phyloP scores from a whole-genome alignment of 2,888 invertebrate genomes.

The Acanthoscelides obtectus region DNA sequence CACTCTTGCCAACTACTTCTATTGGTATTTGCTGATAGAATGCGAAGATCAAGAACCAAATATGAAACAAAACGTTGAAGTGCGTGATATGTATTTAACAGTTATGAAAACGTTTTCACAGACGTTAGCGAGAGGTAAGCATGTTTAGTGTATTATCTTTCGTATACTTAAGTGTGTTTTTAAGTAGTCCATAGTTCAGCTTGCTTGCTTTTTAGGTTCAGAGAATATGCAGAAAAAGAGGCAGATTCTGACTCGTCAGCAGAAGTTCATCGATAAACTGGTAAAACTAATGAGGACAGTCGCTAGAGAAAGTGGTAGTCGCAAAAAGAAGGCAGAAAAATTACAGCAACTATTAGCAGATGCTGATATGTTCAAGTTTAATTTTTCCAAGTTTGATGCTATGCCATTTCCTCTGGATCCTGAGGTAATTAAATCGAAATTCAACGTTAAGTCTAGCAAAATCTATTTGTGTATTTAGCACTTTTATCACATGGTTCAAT shows the following conservation, averaged over 20 bases:
- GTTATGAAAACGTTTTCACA: constrained; percentile 85
- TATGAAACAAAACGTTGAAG: constrained; percentile 61
- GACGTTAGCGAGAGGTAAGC: constrained; percentile 57
- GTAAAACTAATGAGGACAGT: constrained; percentile 85
- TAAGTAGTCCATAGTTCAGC: no score
- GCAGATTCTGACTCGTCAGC: constrained; percentile 76
- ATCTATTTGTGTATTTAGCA: no score
- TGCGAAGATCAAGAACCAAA: constrained; percentile 81
- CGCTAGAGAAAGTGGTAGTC: constrained; percentile 83
- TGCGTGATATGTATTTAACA: constrained; percentile 80
- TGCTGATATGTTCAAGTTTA: constrained; percentile 71
- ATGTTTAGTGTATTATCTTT: not conserved
- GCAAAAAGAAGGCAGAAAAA: constrained; percentile 87
- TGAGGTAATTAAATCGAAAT: constrained; percentile 50
- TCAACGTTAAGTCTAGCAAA: no score
- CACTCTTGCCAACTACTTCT: constrained; percentile 91
- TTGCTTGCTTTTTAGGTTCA: constrained; percentile 42
- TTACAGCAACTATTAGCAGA: constrained; percentile 80
- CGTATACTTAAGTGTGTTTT: no score
- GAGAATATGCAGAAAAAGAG: constrained; percentile 69
- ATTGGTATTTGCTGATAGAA: constrained; percentile 94
- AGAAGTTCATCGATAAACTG: constrained; percentile 86
- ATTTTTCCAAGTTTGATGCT: constrained; percentile 86
- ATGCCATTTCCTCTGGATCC: constrained; percentile 95
- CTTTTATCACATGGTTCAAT: no score